Base-by-base conservation (phyloP, 2,113 vertebrate species). In the Neoarius graeffei region DNA sequence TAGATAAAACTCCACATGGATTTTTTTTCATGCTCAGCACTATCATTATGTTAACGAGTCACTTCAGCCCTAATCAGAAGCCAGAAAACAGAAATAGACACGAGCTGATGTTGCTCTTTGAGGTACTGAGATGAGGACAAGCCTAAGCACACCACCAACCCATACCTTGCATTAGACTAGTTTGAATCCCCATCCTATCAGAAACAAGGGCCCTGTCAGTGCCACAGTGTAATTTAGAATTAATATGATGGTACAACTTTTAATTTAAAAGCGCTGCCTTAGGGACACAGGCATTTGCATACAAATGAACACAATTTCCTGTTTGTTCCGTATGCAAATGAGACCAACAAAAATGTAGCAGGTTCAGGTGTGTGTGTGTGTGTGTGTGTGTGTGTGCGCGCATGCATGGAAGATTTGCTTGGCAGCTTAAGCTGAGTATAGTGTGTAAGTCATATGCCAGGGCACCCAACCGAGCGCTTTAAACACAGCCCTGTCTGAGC, bases 241-340 rank as follows among this genome's bases (percentile, higher is more conserved):
- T 95, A 96, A 95, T 94, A 94, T 93, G 93, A 94, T 90, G 93
- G 92, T 95, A 95, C 94, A 95, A 96, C 94, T 95, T 96, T 95
- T 94, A 95, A 95, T 96, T 95, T 93, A 94, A 94, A 94, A 94
- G 92, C 91, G 91, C 92, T 93, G 94, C 95, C 95, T 95, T 92
- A 91, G 94, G 94, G 95, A 95, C 94, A 93, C 93, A 94, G 89
- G 91, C 95, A 95, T 96, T 96, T 96, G 95, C 95, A 96, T 96
- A 95, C 95, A 96, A 96, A 96, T 96, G 93, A 95, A 95, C 94
- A 95, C 94, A 93, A 95, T 95, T 96, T 95, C 93, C 94, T 95
- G 94, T 95, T 95, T 96, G 95, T 96, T 95, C 88, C 87, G 88
- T 93, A 94, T 95, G 95, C 95, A 94, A 95, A 95, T 95, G 93